A percentile compares a stretch with the other conserved stretches of the same genome.
Conservation (phyloP, 92 coral and sea anemone genomes). For the Micromussa lordhowensis region DNA sequence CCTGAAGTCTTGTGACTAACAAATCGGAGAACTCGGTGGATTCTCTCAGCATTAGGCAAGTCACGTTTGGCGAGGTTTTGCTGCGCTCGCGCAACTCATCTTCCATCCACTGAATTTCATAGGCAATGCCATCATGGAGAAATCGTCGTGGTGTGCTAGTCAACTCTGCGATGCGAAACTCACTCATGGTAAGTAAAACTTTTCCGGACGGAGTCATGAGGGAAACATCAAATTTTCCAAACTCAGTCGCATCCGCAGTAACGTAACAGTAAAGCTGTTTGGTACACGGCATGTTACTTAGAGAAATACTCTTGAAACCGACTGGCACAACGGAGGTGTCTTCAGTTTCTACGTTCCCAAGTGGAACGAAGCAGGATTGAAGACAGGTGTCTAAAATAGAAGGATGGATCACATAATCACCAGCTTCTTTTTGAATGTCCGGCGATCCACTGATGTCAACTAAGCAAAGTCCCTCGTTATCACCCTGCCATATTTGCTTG, state of each 20-base stretch:
- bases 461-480: slow-evolving; percentile 71
- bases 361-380: slow-evolving; percentile 75
- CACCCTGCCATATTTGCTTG: slow-evolving; percentile 70
- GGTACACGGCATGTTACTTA: slow-evolving; percentile 15
- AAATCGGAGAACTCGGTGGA: slow-evolving; percentile 5
- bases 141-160: slow-evolving; percentile 18
- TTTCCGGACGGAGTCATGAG: slow-evolving; percentile 67
- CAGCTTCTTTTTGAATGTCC: slow-evolving; percentile 36
- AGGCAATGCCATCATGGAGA: slow-evolving; percentile 46
- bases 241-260: slow-evolving; percentile 23
- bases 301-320: slow-evolving; percentile 27
- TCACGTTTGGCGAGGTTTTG: not conserved
- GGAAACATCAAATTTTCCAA: slow-evolving; percentile 46
- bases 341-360: not conserved
- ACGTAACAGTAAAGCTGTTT: slow-evolving; percentile 71
- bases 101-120: slow-evolving; percentile 67
- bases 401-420: slow-evolving; percentile 84
- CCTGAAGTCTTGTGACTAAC: slow-evolving; percentile 23
- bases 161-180: slow-evolving; percentile 67
- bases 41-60: slow-evolving; percentile 49
- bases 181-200: slow-evolving; percentile 48
- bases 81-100: not conserved
- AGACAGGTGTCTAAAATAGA: slow-evolving; percentile 90
- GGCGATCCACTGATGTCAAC: slow-evolving; percentile 50
- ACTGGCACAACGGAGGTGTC: slow-evolving; percentile 61